Evolutionary conservation across 2,797 vertebrate species (phyloP).

Genomic region (Tinamus major): DNA sequence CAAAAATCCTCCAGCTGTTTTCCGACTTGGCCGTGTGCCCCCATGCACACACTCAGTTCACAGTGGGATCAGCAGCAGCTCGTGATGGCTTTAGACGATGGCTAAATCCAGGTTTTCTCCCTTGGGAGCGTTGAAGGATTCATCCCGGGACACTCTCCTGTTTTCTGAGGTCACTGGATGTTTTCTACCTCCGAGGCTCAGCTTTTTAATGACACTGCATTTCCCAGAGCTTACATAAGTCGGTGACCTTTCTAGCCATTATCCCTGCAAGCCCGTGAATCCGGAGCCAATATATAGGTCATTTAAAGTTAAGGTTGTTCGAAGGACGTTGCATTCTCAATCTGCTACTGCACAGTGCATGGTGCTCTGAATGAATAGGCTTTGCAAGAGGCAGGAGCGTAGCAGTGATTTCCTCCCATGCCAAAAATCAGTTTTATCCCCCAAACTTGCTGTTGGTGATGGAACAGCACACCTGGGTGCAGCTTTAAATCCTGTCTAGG

Average conservation of each 20-base stretch:
- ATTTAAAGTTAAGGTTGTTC: background rate
- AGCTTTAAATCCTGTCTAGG: background rate
- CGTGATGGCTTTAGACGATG: background rate
- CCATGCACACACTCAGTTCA: rapidly evolving
- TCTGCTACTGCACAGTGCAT: rapidly evolving
- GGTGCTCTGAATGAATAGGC: background rate
- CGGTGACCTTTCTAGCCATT: slow-evolving; percentile 25
- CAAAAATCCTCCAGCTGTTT: background rate
- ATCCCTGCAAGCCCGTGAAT: background rate
- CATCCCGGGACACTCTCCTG: rapidly evolving
- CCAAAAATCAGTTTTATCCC: background rate
- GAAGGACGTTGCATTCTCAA: background rate
- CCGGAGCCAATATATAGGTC: background rate
- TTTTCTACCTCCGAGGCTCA: background rate
- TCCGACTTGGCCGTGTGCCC: rapidly evolving
- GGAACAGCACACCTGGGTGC: background rate
- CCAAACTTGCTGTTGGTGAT: background rate
- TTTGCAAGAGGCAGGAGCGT: background rate
- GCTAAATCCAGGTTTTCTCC: background rate
- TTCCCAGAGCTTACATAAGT: background rate
- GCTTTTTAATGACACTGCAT: background rate
- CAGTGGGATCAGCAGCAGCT: rapidly evolving
- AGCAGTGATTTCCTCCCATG: background rate
- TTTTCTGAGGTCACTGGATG: background rate
- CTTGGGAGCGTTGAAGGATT: background rate